Evolutionary conservation across 1,140 invertebrate genomes (phyloP).

Genomic region (Macrobrachium nipponense): DNA sequence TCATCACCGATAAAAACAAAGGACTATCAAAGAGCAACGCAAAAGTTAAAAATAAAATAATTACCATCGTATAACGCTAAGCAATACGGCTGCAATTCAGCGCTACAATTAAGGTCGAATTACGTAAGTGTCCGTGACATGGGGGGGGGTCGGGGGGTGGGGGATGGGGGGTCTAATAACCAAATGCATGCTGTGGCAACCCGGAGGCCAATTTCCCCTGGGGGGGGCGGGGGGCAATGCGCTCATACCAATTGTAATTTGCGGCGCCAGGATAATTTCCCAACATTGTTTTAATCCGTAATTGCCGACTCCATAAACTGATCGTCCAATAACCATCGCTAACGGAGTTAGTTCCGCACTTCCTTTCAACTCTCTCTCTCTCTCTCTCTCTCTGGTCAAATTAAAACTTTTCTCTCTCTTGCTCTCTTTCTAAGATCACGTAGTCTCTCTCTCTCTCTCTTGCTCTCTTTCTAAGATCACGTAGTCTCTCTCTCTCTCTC

Average conservation of each 20-base stretch:
- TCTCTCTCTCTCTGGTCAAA: constrained; percentile 7
- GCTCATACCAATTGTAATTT: no score
- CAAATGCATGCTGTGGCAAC: not conserved
- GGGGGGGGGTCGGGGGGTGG: not conserved
- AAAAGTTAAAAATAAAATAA: no score
- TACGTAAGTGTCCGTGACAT: not conserved
- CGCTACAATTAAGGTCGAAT: not conserved
- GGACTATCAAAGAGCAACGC: no score
- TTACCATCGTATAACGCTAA: no score
- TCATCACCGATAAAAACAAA: no score
- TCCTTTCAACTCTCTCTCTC: not conserved
- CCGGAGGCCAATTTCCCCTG: not conserved
- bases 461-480: no score
- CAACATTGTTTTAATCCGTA: not conserved
- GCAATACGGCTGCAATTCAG: no score
- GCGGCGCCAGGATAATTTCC: not conserved
- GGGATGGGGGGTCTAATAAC: not conserved
- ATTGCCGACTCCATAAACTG: not conserved
- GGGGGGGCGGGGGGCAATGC: no score
- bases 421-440: not conserved
- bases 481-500: no score
- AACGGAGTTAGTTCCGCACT: not conserved
- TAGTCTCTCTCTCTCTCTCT: not conserved
- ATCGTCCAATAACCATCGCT: not conserved
- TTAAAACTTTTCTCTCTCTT: not conserved